phyloP scores from a whole-genome alignment of 2,797 vertebrate genomes.

The Forpus xanthops region DNA sequence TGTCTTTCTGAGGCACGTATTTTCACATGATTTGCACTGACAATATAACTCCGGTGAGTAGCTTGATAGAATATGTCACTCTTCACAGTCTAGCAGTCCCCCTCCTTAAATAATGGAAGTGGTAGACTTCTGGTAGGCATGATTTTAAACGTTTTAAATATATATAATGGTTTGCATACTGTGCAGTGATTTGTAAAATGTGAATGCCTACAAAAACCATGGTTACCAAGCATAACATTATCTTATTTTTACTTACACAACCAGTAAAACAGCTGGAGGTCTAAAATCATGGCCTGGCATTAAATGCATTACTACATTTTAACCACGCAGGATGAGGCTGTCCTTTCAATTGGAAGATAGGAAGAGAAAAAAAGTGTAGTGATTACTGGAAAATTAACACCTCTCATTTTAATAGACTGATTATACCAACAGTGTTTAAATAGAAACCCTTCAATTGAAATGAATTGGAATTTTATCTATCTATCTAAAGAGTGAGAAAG shows the following conservation, averaged over 20 bases:
- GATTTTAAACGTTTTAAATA: conserved; percentile 76
- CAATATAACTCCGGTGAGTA: conserved; percentile 2
- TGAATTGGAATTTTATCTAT: conserved; percentile 56
- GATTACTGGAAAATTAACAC: conserved; percentile 77
- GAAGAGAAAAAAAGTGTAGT: conserved; percentile 46
- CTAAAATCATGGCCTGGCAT: conserved; percentile 75
- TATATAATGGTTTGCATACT: conserved; percentile 77
- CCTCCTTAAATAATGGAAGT: conserved; percentile 70
- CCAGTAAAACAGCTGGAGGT: conserved; percentile 83
- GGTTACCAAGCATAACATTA: conserved; percentile 79
- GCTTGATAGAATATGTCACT: conserved; percentile 42
- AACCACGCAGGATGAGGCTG: conserved; percentile 65
- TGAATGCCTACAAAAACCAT: conserved; percentile 76
- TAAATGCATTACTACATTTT: conserved; percentile 73
- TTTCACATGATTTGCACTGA: conserved; percentile 60
- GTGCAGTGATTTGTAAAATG: conserved; percentile 82
- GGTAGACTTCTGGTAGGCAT: conserved; percentile 62
- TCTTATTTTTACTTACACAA: conserved; percentile 84
- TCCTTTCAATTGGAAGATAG: conserved; percentile 61
- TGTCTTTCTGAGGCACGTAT: background rate
- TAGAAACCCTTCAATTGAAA: conserved; percentile 43
- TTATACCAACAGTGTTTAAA: conserved; percentile 46
- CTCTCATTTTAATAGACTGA: conserved; percentile 69
- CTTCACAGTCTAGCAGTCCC: conserved; percentile 67
- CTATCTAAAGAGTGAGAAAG: background rate